Evolutionary conservation across 64 coral and sea anemone species (phyloP).

Genomic region (Montipora cactus): DNA sequence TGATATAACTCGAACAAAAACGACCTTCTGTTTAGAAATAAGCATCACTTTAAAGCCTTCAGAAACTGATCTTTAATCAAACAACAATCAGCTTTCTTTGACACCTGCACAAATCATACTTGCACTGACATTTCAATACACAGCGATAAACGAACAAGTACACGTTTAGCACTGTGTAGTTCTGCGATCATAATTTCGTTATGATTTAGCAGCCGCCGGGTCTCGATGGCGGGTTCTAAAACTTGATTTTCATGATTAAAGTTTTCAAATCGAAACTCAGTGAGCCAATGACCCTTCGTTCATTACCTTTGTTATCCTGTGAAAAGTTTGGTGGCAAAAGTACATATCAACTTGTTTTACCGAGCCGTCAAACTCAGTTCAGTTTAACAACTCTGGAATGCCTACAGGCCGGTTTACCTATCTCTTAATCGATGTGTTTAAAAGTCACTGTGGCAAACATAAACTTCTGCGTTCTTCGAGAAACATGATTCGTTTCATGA

Average conservation of each 20-base stretch:
- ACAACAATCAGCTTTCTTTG: neutral
- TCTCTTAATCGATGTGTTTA: neutral
- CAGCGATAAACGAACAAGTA: too few species aligned
- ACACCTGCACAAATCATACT: neutral
- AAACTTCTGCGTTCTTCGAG: neutral
- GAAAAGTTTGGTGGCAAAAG: too few species aligned
- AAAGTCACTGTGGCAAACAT: neutral
- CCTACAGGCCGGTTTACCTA: neutral
- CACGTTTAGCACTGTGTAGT: too few species aligned
- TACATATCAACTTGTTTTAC: too few species aligned
- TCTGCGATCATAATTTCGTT: too few species aligned
- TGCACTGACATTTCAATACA: too few species aligned
- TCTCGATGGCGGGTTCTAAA: too few species aligned
- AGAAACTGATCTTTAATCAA: neutral
- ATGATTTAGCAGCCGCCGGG: too few species aligned
- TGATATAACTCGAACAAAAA: too few species aligned
- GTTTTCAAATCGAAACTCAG: neutral
- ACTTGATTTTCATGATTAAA: neutral
- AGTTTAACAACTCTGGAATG: neutral
- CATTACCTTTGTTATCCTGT: too few species aligned
- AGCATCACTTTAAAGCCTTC: neutral
- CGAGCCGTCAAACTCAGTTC: neutral
- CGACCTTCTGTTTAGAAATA: neutral
- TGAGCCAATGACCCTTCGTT: too few species aligned
- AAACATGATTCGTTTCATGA: neutral